phyloP scores from a whole-genome alignment of 2,888 invertebrate species.

The Drosophila testacea region DNA sequence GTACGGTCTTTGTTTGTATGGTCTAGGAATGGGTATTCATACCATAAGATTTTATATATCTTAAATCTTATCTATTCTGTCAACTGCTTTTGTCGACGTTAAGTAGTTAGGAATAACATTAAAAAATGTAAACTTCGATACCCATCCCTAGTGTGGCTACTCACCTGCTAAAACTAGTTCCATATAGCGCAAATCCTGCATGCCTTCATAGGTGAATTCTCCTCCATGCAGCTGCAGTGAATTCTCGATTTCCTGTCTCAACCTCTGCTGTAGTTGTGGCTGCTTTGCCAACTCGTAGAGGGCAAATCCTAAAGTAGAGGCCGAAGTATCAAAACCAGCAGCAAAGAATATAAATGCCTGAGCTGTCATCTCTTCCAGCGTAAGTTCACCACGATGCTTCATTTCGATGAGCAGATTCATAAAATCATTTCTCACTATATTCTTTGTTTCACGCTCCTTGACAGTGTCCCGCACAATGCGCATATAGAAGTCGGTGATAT shows the following conservation, averaged over 20 bases:
- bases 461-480: constrained; percentile 83
- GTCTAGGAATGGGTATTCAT: too few species aligned
- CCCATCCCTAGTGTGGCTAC: background rate
- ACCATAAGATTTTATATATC: too few species aligned
- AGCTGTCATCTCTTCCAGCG: constrained; percentile 85
- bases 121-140: too few species aligned
- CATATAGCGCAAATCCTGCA: constrained; percentile 85
- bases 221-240: constrained; percentile 82
- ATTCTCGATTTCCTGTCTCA: constrained; percentile 84
- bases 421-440: constrained; percentile 85
- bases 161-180: constrained; percentile 85
- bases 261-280: constrained; percentile 84
- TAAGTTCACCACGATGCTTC: constrained; percentile 66
- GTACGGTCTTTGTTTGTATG: too few species aligned
- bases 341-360: constrained; percentile 86
- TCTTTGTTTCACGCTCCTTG: constrained; percentile 77
- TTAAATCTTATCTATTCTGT: too few species aligned
- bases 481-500: constrained; percentile 74
- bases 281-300: constrained; percentile 86
- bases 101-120: too few species aligned
- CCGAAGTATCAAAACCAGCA: constrained; percentile 87
- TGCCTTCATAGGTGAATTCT: constrained; percentile 82
- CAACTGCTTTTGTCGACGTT: too few species aligned
- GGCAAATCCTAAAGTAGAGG: constrained; percentile 85
- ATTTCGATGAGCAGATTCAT: constrained; percentile 85